Base-by-base conservation (phyloP, 2,888 invertebrate species). In the Phytoseiulus persimilis region DNA sequence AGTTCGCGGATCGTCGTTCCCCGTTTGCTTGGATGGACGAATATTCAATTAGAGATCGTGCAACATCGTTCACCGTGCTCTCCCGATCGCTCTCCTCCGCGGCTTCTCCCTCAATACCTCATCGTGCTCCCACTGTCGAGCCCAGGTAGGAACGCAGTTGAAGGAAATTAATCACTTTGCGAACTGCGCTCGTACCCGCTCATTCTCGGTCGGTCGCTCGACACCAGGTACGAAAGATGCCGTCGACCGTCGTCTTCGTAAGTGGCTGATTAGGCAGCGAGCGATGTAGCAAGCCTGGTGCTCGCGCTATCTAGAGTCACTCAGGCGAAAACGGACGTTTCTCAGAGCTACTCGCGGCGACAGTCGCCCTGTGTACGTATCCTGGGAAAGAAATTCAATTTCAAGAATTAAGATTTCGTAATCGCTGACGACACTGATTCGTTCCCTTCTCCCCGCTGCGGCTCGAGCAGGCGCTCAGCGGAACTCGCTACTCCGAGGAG, bases 161-260 rank as follows among this genome's bases (percentile, higher is more conserved):
- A 65, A 65, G 65, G 28, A 65, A 65, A 65, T 65, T 65, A 65
- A 65, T 65, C 65, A 65, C 65, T 65, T 65, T 65, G 65, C 65
- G 39, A 39, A 39, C 39, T 39, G 65, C 65, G 65, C 65, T 65
- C 65, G 14, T 65, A 65, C 65, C 65, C 65, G 65, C 65, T 65
- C 65, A 65, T 65, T 28, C 65, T 65, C 65, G 65, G 65, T 65
- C 65, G 65, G 65, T 65, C 65, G 65, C 65, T 65, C 65, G 65
- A 65, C 65, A 65, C 65, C 65, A 65, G 65, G 65, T 65, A 65
- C 65, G 65, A 65, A 65, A 65, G 65, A 65, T 65, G 65, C 65
- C 65, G 65, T 65, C 65, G 65, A 39, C 28, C 65, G 65, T 65
- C 65, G 65, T 65, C 65, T 65, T 65, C 65, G 65, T 65, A 65